These are phyloP conservation scores for Yponomeuta cagnagella DNA, from an alignment of 2,888 invertebrate genomes.

Conservation along the genomic window DNA sequence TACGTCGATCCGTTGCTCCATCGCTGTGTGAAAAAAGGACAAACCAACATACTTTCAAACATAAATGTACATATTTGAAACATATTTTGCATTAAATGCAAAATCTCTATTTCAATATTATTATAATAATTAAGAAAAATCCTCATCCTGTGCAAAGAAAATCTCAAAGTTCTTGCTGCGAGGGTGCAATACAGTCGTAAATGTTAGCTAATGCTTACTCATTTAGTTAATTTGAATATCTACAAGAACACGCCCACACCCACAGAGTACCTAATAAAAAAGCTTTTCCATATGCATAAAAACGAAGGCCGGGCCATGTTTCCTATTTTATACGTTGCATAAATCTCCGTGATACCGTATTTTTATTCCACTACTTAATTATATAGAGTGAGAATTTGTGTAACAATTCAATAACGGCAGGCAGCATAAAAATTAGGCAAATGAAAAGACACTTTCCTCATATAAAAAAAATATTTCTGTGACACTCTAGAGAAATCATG, in stretches of 20 bases:
- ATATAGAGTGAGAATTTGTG: constrained; percentile 57
- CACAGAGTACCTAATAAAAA: background rate
- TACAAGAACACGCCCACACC: background rate
- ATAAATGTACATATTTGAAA: too few species aligned
- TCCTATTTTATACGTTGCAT: constrained; percentile 10
- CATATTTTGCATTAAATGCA: too few species aligned
- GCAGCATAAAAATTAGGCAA: constrained; percentile 45
- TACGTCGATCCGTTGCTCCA: too few species aligned
- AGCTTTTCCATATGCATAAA: background rate
- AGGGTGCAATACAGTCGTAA: background rate
- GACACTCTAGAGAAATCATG: constrained; percentile 74
- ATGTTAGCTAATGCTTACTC: background rate
- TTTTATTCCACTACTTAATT: constrained; percentile 37
- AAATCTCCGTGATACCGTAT: constrained; percentile 11
- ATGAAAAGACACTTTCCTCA: constrained; percentile 35
- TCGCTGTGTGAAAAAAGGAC: too few species aligned
- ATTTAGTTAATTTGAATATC: background rate
- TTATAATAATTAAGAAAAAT: too few species aligned
- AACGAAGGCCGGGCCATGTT: background rate
- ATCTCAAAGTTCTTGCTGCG: too few species aligned
- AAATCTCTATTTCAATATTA: too few species aligned
- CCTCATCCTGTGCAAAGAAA: too few species aligned
- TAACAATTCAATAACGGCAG: constrained; percentile 38
- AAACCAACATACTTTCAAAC: too few species aligned
- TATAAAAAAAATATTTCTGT: constrained; percentile 50